These are phyloP conservation scores for Timema podura DNA, from an alignment of 2,888 invertebrate genomes.

Conservation along the genomic window DNA sequence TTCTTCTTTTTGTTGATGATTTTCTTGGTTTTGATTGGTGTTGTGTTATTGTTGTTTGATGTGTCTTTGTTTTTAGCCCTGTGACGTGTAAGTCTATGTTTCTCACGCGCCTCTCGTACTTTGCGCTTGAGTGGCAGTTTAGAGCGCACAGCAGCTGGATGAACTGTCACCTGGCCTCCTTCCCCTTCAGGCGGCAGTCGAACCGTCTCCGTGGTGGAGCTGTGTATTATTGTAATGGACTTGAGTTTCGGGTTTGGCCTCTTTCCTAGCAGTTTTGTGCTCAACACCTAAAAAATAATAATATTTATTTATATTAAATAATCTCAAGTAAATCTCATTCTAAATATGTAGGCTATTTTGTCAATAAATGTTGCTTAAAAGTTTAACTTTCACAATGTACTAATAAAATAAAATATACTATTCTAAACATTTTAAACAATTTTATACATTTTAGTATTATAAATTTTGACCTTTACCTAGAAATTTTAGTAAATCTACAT, in stretches of 20 bases:
- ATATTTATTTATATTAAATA: too few relatives aligned
- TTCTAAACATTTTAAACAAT: too few relatives aligned
- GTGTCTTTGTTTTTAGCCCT: constrained; percentile 38
- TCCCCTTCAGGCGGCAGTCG: constrained; percentile 63
- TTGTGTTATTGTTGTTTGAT: constrained; percentile 46
- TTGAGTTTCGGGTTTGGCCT: constrained; percentile 75
- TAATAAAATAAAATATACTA: too few relatives aligned
- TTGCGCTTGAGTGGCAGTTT: constrained; percentile 84
- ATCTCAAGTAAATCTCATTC: too few relatives aligned
- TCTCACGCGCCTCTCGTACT: constrained; percentile 50
- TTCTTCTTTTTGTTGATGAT: constrained; percentile 39
- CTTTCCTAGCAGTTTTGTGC: constrained; percentile 77
- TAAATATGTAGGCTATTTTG: too few relatives aligned
- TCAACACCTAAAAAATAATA: constrained; percentile 59
- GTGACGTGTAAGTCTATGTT: constrained; percentile 24
- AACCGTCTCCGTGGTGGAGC: constrained; percentile 84
- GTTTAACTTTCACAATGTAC: too few relatives aligned
- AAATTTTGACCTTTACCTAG: too few relatives aligned
- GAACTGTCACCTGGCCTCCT: constrained; percentile 67
- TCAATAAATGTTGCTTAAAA: too few relatives aligned
- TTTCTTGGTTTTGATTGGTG: constrained; percentile 40
- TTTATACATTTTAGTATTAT: too few relatives aligned
- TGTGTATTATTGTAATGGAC: constrained; percentile 85
- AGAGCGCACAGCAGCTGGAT: constrained; percentile 75
- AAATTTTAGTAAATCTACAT: too few relatives aligned